Evolutionary conservation across 2,113 vertebrate genomes (phyloP).

Genomic region (Perccottus glenii): DNA sequence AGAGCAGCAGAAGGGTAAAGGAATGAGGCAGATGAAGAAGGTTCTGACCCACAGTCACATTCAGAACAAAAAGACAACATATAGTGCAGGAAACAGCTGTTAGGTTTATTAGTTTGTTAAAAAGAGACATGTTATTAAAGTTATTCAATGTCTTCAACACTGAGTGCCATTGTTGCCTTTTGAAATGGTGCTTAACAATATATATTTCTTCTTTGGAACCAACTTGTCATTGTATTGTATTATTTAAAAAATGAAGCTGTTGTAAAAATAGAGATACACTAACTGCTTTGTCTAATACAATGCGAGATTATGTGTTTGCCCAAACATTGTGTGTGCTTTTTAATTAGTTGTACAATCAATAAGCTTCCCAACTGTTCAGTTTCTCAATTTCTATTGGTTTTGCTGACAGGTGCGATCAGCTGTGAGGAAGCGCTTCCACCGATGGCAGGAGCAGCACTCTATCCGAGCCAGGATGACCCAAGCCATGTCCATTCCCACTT

Average conservation of each 20-base stretch:
- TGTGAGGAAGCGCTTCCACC: slow-evolving; percentile 90
- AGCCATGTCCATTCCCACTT: slow-evolving; percentile 98
- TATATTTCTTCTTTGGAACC: no score
- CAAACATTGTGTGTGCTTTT: background rate
- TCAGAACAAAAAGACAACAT: slow-evolving; percentile 24
- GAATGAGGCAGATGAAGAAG: slow-evolving; percentile 22
- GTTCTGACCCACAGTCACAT: slow-evolving; percentile 26
- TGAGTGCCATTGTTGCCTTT: background rate
- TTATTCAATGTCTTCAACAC: background rate
- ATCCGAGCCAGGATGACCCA: slow-evolving; percentile 87
- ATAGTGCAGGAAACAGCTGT: background rate
- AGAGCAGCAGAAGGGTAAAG: background rate
- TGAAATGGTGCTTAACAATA: no score
- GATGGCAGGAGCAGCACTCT: slow-evolving; percentile 95
- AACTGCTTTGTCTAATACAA: background rate
- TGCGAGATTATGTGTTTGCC: background rate
- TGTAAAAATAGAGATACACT: background rate
- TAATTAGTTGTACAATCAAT: background rate
- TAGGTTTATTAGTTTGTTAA: no score
- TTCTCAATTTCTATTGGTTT: background rate
- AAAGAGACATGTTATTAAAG: no score
- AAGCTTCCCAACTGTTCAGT: background rate
- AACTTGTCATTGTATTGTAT: no score
- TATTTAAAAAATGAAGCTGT: no score
- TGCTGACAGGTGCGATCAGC: slow-evolving; percentile 87